phyloP scores from a whole-genome alignment of 2,113 vertebrate genomes.

The Oreotrochilus melanogaster region DNA sequence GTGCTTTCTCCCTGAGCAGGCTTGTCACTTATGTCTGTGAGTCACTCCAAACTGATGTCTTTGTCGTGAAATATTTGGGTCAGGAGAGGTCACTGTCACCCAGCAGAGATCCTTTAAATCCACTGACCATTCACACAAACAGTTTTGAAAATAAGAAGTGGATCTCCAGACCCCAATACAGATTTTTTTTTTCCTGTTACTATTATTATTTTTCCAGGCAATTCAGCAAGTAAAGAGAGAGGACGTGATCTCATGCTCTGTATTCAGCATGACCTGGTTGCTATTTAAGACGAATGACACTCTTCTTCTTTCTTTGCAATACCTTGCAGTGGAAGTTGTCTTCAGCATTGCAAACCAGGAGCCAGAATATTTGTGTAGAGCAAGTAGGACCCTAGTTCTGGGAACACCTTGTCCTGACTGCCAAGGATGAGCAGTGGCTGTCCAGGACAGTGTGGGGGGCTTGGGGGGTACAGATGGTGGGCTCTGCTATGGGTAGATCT shows the following conservation, averaged over 20 bases:
- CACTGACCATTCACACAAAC: neutral
- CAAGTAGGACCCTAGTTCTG: no score
- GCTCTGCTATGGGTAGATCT: neutral
- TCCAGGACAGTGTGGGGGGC: neutral
- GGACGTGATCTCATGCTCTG: neutral
- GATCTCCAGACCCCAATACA: neutral
- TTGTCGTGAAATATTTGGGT: neutral
- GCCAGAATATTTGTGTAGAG: neutral
- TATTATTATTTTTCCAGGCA: neutral
- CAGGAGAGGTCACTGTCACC: neutral
- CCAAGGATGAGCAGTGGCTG: neutral
- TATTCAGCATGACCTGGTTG: neutral
- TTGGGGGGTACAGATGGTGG: neutral
- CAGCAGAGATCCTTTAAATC: neutral
- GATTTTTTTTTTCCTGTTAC: no score
- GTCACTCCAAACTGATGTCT: neutral
- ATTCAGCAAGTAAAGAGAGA: neutral
- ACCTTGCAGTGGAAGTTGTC: neutral
- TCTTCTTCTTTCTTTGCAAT: neutral
- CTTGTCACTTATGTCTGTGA: neutral
- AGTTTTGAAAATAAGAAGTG: neutral
- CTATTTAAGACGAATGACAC: neutral
- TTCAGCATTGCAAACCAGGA: neutral
- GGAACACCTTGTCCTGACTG: rapidly evolving
- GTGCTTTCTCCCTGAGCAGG: neutral